Conservation (phyloP, 2,888 invertebrate genomes). For the Ophioninae sp. region DNA sequence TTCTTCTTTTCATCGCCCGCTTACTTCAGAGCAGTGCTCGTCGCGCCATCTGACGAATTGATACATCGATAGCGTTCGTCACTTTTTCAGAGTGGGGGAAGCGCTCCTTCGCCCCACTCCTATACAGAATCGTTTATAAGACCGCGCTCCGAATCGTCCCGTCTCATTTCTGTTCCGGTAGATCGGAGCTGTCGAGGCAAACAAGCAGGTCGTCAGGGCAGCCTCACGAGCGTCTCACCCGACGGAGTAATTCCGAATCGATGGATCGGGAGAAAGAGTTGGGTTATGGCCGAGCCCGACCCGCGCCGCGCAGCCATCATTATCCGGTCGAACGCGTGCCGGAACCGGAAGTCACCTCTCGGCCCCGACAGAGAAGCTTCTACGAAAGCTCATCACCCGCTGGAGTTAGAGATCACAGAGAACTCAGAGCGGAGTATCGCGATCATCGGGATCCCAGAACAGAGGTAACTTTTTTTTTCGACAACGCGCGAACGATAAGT, state of each 20-base stretch:
- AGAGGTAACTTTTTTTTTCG: constrained; percentile 32
- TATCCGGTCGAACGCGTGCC: constrained; percentile 72
- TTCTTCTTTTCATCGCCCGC: too few relatives aligned
- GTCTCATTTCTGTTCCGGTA: constrained; percentile 42
- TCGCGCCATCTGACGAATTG: background rate
- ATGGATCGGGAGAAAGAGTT: constrained; percentile 74
- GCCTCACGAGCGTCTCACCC: constrained; percentile 65
- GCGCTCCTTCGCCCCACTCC: background rate
- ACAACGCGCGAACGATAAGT: background rate
- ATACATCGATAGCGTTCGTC: background rate
- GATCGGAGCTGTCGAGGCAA: constrained; percentile 73
- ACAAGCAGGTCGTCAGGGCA: constrained; percentile 67
- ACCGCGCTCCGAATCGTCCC: constrained; percentile 3
- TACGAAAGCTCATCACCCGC: constrained; percentile 75
- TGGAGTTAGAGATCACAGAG: constrained; percentile 71
- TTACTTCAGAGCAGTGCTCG: background rate
- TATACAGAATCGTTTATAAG: constrained; percentile 5
- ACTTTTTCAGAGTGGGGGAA: background rate
- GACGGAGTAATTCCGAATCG: constrained; percentile 74
- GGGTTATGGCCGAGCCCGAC: constrained; percentile 70
- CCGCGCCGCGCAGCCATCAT: constrained; percentile 75
- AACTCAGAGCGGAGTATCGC: constrained; percentile 60
- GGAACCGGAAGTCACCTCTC: constrained; percentile 72
- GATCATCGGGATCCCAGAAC: constrained; percentile 51
- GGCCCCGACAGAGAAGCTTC: constrained; percentile 78